Evolutionary conservation across 1,140 invertebrate genomes (phyloP).

Genomic region (Leguminivora glycinivorella): DNA sequence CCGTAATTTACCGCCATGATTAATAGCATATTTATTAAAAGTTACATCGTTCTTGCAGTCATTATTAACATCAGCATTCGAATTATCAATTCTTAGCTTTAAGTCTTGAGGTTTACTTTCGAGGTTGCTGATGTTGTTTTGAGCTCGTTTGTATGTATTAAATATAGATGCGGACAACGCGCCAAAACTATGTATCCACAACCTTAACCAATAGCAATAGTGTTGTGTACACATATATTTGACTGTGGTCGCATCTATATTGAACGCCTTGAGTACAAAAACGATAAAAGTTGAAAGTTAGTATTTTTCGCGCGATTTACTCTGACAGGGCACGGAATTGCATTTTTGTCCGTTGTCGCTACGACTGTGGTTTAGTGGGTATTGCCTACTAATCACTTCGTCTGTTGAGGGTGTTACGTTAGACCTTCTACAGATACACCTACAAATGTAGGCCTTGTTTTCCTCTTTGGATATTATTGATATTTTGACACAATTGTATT

Average conservation of each 20-base stretch:
- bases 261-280: no score
- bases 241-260: no score
- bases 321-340: constrained; percentile 68
- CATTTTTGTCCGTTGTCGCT: constrained; percentile 63
- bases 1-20: constrained; percentile 36
- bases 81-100: not conserved
- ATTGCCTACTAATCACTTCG: constrained; percentile 23
- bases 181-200: no score
- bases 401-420: not conserved
- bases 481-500: no score
- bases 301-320: constrained; percentile 69
- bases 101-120: not conserved
- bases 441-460: no score
- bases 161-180: no score
- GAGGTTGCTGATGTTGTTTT: not conserved
- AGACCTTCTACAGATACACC: no score
- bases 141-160: no score
- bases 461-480: no score
- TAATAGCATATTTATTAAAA: constrained; percentile 65
- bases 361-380: constrained; percentile 54
- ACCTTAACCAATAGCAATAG: no score
- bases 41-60: constrained; percentile 41
- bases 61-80: constrained; percentile 3
- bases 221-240: no score
- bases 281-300: constrained; percentile 63